Evolutionary conservation across 2,797 vertebrate species (phyloP).

Genomic region (Scleropages formosus): DNA sequence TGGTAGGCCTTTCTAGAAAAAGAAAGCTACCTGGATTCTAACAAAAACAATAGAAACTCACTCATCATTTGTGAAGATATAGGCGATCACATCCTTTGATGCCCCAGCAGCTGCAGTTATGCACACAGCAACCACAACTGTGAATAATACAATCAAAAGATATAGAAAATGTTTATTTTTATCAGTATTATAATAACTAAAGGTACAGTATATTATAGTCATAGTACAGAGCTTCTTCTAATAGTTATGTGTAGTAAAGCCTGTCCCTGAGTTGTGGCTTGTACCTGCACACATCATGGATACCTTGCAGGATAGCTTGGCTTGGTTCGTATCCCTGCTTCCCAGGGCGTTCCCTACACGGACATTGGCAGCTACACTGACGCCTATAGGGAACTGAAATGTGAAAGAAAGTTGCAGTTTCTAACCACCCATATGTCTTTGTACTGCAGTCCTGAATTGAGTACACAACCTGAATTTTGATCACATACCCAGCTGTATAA

Average conservation of each 20-base stretch:
- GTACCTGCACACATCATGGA: slow-evolving; percentile 71
- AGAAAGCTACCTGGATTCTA: too few species aligned
- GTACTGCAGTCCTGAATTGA: background rate
- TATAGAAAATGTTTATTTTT: background rate
- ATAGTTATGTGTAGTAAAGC: background rate
- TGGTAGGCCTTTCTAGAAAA: background rate
- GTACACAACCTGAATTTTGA: background rate
- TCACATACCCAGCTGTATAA: background rate
- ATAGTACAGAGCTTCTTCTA: background rate
- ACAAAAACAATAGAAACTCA: slow-evolving; percentile 60
- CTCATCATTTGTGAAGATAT: slow-evolving; percentile 78
- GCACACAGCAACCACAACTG: slow-evolving; percentile 60
- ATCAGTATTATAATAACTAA: background rate
- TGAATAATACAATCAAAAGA: background rate
- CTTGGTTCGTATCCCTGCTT: slow-evolving; percentile 72
- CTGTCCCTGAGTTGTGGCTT: background rate
- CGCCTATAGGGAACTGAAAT: slow-evolving; percentile 78
- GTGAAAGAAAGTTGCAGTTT: slow-evolving; percentile 13
- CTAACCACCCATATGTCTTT: background rate
- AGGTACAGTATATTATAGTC: background rate
- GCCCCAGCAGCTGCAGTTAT: slow-evolving; percentile 54
- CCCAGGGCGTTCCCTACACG: slow-evolving; percentile 86
- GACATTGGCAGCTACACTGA: slow-evolving; percentile 76
- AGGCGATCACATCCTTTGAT: slow-evolving; percentile 69
- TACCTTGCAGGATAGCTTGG: slow-evolving; percentile 72